These are phyloP conservation scores for Lepus timidus DNA, from an alignment of 2,113 vertebrate genomes.

Conservation along the genomic window DNA sequence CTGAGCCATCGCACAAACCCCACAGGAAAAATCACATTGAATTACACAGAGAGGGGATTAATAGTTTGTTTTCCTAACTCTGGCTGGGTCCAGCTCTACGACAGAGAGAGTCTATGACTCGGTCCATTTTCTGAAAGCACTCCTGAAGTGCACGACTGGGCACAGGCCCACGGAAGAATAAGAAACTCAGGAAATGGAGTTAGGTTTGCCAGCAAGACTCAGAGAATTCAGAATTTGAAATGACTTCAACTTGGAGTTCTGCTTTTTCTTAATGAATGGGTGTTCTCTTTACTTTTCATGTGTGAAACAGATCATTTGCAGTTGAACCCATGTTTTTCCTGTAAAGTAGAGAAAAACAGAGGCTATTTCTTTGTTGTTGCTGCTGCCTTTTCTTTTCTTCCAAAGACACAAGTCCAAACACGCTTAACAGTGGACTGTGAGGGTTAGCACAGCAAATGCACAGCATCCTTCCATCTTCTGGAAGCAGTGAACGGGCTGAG, in stretches of 20 bases:
- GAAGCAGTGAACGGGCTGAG: background rate
- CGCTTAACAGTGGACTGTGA: background rate
- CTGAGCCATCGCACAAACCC: background rate
- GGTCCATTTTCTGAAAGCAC: conserved; percentile 1
- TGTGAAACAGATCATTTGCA: background rate
- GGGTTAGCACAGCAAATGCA: background rate
- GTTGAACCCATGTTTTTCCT: background rate
- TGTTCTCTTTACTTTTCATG: background rate
- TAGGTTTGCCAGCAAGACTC: background rate
- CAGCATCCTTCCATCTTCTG: background rate
- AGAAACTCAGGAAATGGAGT: conserved; percentile 1
- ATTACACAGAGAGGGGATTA: conserved; percentile 40
- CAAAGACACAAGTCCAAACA: background rate
- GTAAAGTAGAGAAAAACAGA: background rate
- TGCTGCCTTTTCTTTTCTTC: too few relatives aligned
- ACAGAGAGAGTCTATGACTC: conserved; percentile 41
- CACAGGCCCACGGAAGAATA: conserved; percentile 2
- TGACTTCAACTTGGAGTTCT: background rate
- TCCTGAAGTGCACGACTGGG: background rate
- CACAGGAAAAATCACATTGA: background rate
- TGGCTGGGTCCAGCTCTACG: background rate
- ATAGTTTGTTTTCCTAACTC: conserved; percentile 32
- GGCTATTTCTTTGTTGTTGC: background rate
- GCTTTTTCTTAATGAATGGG: conserved; percentile 8
- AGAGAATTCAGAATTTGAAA: conserved; percentile 31